These are phyloP conservation scores for Notospermus geniculatus DNA, from an alignment of 1,140 invertebrate genomes.

Conservation along the genomic window DNA sequence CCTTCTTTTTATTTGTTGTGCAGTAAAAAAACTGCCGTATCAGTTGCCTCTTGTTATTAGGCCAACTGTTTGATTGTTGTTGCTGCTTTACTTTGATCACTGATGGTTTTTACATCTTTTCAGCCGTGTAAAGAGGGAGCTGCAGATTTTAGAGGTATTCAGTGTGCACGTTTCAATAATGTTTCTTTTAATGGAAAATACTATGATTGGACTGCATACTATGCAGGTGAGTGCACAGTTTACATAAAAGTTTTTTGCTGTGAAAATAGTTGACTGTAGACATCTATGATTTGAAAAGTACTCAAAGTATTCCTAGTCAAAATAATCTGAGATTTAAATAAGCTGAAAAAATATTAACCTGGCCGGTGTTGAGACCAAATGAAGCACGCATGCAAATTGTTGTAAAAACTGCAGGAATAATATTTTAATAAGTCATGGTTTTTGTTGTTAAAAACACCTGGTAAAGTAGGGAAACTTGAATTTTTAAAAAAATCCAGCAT, in stretches of 20 bases:
- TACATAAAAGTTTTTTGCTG: too few relatives aligned
- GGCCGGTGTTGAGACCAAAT: too few relatives aligned
- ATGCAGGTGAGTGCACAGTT: neutral
- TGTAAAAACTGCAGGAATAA: too few relatives aligned
- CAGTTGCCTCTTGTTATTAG: neutral
- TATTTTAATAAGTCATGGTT: too few relatives aligned
- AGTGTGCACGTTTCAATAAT: conserved; percentile 4
- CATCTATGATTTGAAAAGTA: too few relatives aligned
- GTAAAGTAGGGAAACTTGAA: too few relatives aligned
- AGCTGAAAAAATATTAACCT: neutral
- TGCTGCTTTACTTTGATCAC: neutral
- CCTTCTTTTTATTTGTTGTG: too few relatives aligned
- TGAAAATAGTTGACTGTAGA: too few relatives aligned
- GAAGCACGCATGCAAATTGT: too few relatives aligned
- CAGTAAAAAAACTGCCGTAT: too few relatives aligned
- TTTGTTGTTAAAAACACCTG: too few relatives aligned
- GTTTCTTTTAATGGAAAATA: conserved; percentile 7
- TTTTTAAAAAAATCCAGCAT: too few relatives aligned
- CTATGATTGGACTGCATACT: neutral
- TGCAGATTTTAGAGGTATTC: neutral
- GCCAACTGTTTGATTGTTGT: neutral
- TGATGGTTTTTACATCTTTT: neutral
- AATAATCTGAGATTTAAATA: neutral
- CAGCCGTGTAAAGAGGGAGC: conserved; percentile 4
- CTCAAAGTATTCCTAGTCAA: neutral